Evolutionary conservation across 2,113 vertebrate species (phyloP).

Genomic region (Trogon surrucura): DNA sequence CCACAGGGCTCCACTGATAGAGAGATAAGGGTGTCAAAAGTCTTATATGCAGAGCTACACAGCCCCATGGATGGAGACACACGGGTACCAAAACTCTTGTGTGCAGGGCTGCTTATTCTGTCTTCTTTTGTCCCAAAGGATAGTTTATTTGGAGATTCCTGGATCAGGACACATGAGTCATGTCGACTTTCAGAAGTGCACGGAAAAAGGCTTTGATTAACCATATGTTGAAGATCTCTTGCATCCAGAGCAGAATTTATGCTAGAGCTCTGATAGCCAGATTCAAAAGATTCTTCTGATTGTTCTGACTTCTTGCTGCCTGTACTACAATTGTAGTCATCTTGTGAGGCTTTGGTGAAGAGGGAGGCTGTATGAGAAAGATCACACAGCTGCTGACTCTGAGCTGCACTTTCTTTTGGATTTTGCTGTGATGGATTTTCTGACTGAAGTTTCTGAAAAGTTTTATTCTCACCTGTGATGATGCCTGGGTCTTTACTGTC

Average conservation of each 20-base stretch:
- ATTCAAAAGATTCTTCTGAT: constrained; percentile 50
- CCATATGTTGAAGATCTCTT: background rate
- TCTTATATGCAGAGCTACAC: background rate
- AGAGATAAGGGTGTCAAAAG: background rate
- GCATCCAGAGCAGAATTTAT: background rate
- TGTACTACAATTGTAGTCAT: background rate
- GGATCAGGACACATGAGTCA: background rate
- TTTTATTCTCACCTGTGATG: background rate
- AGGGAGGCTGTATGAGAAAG: background rate
- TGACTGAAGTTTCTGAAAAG: background rate
- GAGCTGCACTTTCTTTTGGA: background rate
- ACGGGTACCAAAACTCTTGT: background rate
- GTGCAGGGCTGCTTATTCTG: background rate
- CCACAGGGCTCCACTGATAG: background rate
- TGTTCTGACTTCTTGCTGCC: constrained; percentile 40
- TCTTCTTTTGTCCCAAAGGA: background rate
- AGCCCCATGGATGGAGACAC: background rate
- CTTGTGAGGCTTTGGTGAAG: background rate
- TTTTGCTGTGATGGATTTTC: background rate
- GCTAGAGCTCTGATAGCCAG: constrained; percentile 42
- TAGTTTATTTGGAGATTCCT: background rate
- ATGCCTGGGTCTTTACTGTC: background rate
- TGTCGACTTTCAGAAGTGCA: background rate
- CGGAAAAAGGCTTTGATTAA: background rate
- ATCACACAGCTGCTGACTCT: background rate